A percentile compares a stretch with the other conserved stretches of the same genome.
These are phyloP conservation scores for Pangasianodon hypophthalmus DNA, from an alignment of 2,113 vertebrate species.

Conservation along the genomic window DNA sequence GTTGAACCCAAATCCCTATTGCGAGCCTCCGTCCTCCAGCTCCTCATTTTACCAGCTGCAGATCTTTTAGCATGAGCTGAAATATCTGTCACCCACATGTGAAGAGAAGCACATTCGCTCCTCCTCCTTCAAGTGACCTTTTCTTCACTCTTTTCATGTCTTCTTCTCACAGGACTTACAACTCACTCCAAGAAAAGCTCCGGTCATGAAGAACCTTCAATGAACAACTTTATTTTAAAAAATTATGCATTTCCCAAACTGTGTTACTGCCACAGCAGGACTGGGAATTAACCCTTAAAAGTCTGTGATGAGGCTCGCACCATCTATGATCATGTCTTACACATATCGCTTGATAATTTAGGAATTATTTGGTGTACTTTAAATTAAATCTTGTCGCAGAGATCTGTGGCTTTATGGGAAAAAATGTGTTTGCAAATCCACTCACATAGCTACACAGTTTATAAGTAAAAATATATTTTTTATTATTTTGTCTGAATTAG, in stretches of 20 bases:
- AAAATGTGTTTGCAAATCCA: neutral
- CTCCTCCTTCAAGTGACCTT: slow-evolving; percentile 39
- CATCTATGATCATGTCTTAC: neutral
- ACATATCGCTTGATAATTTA: neutral
- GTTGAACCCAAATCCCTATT: slow-evolving; percentile 20
- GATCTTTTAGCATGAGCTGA: slow-evolving; percentile 63
- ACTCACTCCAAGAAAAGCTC: neutral
- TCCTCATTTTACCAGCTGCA: slow-evolving; percentile 20
- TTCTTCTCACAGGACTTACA: neutral
- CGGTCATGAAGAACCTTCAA: neutral
- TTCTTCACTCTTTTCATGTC: slow-evolving; percentile 28
- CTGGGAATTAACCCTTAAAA: neutral
- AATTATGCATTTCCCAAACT: neutral
- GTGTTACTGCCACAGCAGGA: neutral
- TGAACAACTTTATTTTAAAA: neutral
- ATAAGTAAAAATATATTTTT: neutral
- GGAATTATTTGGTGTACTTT: neutral
- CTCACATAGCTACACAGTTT: neutral
- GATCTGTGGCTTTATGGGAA: neutral
- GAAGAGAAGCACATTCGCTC: slow-evolving; percentile 45
- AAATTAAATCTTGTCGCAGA: neutral
- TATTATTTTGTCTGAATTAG: neutral
- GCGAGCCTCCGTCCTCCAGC: slow-evolving; percentile 31
- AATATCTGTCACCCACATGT: slow-evolving; percentile 68
- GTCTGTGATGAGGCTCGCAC: neutral